A percentile compares a stretch with the other conserved stretches of the same genome.
Evolutionary conservation across 23 tunicate species (phyloP).

Genomic region (Corella eumyota): DNA sequence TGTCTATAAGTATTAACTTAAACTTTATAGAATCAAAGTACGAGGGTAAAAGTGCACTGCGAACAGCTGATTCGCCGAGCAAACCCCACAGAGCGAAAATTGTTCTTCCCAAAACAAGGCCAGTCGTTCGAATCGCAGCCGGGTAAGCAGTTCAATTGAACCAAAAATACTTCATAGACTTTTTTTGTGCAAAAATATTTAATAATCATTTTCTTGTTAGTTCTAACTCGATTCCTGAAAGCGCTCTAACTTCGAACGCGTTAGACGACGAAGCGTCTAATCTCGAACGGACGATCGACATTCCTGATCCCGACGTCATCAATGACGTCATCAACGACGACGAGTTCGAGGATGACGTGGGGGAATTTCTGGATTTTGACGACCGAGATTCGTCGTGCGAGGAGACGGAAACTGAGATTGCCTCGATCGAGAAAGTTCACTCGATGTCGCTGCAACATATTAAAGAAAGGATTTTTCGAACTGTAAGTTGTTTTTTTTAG

Average conservation of each 20-base stretch:
- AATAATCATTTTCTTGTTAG: too few species aligned
- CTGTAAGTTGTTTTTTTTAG: conserved; percentile 21
- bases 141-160: too few species aligned
- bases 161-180: too few species aligned
- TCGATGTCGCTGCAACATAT: conserved; percentile 83
- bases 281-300: too few species aligned
- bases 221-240: too few species aligned
- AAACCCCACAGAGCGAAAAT: conserved; percentile 88
- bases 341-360: conserved; percentile 9
- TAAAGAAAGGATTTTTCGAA: conserved; percentile 62
- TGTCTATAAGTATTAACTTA: too few species aligned
- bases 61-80: conserved; percentile 82
- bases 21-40: conserved; percentile 30
- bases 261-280: too few species aligned
- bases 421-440: conserved; percentile 77
- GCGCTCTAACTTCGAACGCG: too few species aligned
- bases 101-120: conserved; percentile 46
- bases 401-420: conserved; percentile 87
- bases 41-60: conserved; percentile 83
- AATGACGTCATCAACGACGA: conserved; percentile 15
- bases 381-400: conserved; percentile 80
- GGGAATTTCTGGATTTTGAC: conserved; percentile 65
- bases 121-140: conserved; percentile 12
- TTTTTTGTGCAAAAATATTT: too few species aligned
- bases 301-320: conserved; percentile 10